phyloP scores from a whole-genome alignment of 2,797 vertebrate species.

The Staurois parvus region DNA sequence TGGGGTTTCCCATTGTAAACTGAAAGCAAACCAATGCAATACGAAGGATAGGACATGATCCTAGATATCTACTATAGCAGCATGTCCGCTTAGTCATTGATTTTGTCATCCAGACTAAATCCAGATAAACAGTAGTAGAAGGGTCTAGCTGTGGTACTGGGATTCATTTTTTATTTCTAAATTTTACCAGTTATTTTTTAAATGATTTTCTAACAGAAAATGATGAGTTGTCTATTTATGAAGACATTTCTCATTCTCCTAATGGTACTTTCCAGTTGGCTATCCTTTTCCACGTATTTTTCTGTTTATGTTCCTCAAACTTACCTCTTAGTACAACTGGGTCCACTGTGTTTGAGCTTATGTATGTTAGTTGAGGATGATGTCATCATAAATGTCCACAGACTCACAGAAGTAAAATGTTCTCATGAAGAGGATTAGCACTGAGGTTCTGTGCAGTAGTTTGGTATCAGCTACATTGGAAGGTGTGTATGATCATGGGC shows the following conservation, averaged over 20 bases:
- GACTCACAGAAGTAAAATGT: neutral
- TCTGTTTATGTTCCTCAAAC: conserved; percentile 4
- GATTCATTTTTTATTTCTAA: too few species aligned
- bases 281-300: neutral
- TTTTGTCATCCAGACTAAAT: too few species aligned
- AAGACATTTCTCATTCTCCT: neutral
- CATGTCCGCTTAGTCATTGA: too few species aligned
- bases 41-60: too few species aligned
- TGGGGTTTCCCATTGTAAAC: too few species aligned
- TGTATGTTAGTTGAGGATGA: neutral
- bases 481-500: neutral
- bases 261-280: neutral
- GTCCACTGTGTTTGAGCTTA: neutral
- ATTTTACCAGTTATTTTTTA: too few species aligned
- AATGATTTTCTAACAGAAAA: too few species aligned
- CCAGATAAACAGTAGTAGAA: too few species aligned
- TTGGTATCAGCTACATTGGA: neutral
- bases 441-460: neutral
- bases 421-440: neutral
- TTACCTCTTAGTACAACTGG: neutral
- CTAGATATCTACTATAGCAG: too few species aligned
- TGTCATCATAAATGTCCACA: neutral
- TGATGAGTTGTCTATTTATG: neutral
- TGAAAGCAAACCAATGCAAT: too few species aligned
- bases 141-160: too few species aligned